These are phyloP conservation scores for Ictalurus furcatus DNA, from an alignment of 2,113 vertebrate genomes.

Conservation along the genomic window DNA sequence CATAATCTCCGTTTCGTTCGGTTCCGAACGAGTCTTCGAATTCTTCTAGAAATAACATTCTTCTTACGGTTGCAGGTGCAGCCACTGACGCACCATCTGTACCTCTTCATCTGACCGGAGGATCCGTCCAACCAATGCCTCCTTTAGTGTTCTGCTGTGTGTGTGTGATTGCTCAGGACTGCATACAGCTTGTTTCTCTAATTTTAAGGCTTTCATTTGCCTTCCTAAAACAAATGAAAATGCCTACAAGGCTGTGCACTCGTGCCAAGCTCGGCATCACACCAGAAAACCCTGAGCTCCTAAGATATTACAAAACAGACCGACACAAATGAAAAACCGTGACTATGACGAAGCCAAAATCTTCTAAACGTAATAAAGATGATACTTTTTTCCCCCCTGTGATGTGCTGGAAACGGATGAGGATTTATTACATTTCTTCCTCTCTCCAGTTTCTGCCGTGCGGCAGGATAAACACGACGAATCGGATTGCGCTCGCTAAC, in stretches of 20 bases:
- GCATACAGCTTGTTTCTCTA: background rate
- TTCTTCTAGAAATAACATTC: background rate
- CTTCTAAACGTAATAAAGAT: background rate
- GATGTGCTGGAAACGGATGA: background rate
- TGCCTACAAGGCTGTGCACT: background rate
- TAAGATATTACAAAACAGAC: background rate
- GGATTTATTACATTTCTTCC: background rate
- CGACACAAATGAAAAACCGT: background rate
- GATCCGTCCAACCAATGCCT: background rate
- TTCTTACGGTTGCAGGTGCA: background rate
- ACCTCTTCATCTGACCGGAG: background rate
- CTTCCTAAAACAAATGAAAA: background rate
- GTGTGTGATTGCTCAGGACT: no score
- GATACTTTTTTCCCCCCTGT: background rate
- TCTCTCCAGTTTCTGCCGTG: background rate
- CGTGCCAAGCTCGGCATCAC: background rate
- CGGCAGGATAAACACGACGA: background rate
- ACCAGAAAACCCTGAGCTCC: background rate
- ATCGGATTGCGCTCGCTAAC: background rate
- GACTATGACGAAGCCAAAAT: background rate
- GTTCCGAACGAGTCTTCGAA: background rate
- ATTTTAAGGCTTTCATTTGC: background rate
- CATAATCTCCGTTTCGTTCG: background rate
- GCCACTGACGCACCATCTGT: background rate
- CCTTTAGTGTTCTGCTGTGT: background rate